Percentiles rank a stretch among this genome's conserved stretches.
Evolutionary conservation across 2,888 invertebrate genomes (phyloP).

Genomic region (Eupithecia subfuscata): DNA sequence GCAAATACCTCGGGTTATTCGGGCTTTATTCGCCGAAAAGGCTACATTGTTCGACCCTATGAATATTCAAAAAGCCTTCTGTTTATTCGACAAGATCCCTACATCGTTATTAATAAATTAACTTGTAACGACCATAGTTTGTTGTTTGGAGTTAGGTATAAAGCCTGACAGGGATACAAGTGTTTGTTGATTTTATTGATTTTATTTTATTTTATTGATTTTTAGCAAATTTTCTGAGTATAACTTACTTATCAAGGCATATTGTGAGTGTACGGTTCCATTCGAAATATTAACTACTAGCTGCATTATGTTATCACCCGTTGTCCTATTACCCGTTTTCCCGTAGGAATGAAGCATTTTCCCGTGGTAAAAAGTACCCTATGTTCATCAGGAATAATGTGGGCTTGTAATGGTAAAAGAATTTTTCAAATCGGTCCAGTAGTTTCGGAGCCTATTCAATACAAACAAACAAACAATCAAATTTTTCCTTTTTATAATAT

Average conservation of each 20-base stretch:
- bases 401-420: too few species aligned
- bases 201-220: background rate
- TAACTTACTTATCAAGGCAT: background rate
- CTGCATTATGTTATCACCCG: too few species aligned
- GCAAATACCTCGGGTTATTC: constrained; percentile 15
- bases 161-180: background rate
- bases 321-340: too few species aligned
- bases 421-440: too few species aligned
- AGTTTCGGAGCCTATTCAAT: too few species aligned
- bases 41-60: constrained; percentile 40
- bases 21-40: constrained; percentile 29
- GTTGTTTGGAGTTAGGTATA: constrained; percentile 18
- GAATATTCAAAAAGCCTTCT: constrained; percentile 44
- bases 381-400: too few species aligned
- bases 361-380: too few species aligned
- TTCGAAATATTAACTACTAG: background rate
- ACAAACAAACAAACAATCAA: too few species aligned
- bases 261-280: background rate
- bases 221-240: background rate
- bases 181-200: background rate
- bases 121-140: constrained; percentile 18
- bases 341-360: too few species aligned
- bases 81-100: constrained; percentile 37
- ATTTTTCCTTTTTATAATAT: too few species aligned
- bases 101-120: constrained; percentile 38